Evolutionary conservation across 2,113 vertebrate genomes (phyloP).

Genomic region (Genyomyrus donnyi): DNA sequence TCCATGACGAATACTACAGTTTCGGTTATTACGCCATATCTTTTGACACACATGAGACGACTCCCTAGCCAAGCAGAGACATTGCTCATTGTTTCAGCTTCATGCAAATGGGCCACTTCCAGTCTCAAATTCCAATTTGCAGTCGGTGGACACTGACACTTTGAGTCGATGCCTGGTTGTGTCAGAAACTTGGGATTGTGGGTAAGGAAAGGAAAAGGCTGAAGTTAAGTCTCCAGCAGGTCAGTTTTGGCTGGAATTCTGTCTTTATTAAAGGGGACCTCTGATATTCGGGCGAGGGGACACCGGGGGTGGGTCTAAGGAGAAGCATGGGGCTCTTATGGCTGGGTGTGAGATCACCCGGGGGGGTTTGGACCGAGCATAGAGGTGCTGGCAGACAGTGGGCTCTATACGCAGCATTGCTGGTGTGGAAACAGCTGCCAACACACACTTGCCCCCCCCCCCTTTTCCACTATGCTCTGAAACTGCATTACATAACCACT

Average conservation of each 20-base stretch:
- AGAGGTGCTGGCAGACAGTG: background rate
- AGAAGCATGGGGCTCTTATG: background rate
- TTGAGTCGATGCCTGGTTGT: background rate
- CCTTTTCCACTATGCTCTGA: background rate
- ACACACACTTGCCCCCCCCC: background rate
- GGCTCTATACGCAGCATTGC: background rate
- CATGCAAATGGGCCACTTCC: background rate
- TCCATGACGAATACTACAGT: background rate
- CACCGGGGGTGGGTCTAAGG: background rate
- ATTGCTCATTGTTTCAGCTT: background rate
- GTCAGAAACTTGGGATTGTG: background rate
- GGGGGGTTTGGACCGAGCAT: background rate
- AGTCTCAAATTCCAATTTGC: background rate
- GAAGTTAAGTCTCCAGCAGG: background rate
- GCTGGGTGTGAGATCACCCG: background rate
- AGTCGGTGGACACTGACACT: background rate
- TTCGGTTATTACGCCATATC: background rate
- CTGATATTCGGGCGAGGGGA: background rate
- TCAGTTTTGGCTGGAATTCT: background rate
- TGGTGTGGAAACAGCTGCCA: background rate
- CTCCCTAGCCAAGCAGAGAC: background rate
- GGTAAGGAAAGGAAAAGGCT: background rate
- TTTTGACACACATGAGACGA: background rate
- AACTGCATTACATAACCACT: background rate
- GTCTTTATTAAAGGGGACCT: background rate